These are phyloP conservation scores for Seladonia tumulorum DNA, from an alignment of 2,888 invertebrate genomes.

Conservation along the genomic window DNA sequence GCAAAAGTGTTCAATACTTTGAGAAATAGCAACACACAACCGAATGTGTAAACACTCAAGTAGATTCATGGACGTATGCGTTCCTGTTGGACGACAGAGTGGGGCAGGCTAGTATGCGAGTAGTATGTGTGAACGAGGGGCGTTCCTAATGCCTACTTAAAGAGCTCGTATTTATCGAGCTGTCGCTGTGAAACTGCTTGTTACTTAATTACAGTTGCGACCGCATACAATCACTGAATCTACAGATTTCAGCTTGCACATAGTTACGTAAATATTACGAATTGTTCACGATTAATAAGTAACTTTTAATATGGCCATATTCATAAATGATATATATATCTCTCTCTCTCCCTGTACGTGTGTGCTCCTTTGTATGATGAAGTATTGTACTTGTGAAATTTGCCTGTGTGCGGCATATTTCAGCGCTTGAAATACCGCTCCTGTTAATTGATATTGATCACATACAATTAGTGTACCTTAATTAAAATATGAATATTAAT, in stretches of 20 bases:
- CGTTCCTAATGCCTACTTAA: constrained; percentile 5
- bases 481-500: constrained; percentile 55
- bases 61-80: not conserved
- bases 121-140: not conserved
- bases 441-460: constrained; percentile 28
- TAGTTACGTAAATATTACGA: not conserved
- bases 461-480: constrained; percentile 19
- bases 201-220: constrained; percentile 1
- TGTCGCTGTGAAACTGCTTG: not conserved
- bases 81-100: not conserved
- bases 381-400: not conserved
- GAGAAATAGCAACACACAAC: not conserved
- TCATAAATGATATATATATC: not conserved
- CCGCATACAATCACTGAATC: not conserved
- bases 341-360: not conserved
- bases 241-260: not conserved
- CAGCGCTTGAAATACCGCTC: not conserved
- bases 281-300: not conserved
- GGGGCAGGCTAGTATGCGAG: not conserved
- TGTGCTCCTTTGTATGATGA: not conserved
- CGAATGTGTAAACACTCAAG: not conserved
- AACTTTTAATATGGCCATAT: not conserved
- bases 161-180: constrained; percentile 6
- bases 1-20: not conserved
- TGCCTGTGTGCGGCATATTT: not conserved